Evolutionary conservation across 2,888 invertebrate genomes (phyloP), one percentile per base, ranked within the genome.

Genomic region (Aporophyla nigra): DNA sequence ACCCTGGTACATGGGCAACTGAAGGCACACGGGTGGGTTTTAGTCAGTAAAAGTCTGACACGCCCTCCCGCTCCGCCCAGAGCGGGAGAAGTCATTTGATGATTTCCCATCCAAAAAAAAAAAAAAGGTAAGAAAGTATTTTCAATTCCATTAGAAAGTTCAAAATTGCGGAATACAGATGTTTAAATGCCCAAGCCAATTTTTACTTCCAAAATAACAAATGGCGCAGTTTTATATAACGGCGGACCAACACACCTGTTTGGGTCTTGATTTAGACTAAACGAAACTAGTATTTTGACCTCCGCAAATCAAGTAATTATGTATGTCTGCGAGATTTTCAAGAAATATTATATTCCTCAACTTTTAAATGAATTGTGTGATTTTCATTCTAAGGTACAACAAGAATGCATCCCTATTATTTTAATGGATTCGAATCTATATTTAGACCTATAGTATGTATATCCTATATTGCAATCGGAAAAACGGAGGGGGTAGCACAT

Each of bases 221-320:
- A 68, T 67, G 21, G 27, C 53, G 43, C 53, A 46, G 16, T 7
- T 12, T 54, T 21, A 33, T n/a, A 56, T 14, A 46, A 16, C 12
- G 2, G n/a, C 19, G 5, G 27, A 46, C 16, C 24, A 6, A 46
- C 24, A 53, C 21, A 33, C 27, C 16, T 54, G 43, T 4, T n/a
- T 27, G 6, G 2, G 1, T 61, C 6, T 59, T 33, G 21, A 33
- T 72, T 68, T 12, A n/a, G 16, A 16, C 12, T n/a, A 27, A 40
- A 54, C 19, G 5, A 72, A 72, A 72, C 54, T 46, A 56, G 54
- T n/a, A 56, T 33, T 46, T 56, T 33, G 54, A 56, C 69, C 71
- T 72, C 43, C 46, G 12, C 1, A 14, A 5, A 68, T 43, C 21
- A 71, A 43, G 24, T 46, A n/a, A 27, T 46, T 54, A 69, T 46